Base-by-base conservation (phyloP, 2,113 vertebrate genomes). In the Struthio camelus region DNA sequence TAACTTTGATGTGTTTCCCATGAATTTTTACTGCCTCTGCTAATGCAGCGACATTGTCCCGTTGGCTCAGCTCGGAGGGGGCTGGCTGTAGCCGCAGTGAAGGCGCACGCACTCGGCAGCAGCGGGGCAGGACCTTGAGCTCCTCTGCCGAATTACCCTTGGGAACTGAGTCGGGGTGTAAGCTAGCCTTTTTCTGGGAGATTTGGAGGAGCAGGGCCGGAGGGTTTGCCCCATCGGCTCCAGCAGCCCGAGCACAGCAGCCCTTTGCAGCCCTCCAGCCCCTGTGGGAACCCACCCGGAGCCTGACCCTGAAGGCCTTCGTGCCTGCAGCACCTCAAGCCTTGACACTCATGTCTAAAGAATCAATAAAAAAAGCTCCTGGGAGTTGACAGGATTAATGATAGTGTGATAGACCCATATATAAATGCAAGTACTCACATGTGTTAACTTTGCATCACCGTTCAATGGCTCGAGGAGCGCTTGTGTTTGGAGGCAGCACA, bases 121-220 rank as follows among this genome's bases (percentile, higher is more conserved):
- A 54, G 28, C 54, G 53, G 44, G 62, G 54, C 59, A 83, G 89
- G 40, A 95, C 91, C 70, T 3, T 54, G 1, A 75, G 53, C 84
- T 86, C 69, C 89, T 85, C 65, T 77, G 85, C 71, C 25, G 59
- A 15, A 9, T 58, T 58, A 92, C 91, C 90, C 79, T n/a, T 0
- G 0, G 72, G 80, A 83, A 64, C 44, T 89, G 95, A 95, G 87
- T 94, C 91, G 95, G 86, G 77, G 81, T 64, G 89, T 91, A 93
- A 77, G 77, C 32, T 92, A 44, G 10, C 65, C 70, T 42, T 90
- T 94, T 95, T 84, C 89, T 72, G 0, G 86, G 94, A 95, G 90
- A 95, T 92, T 14, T 46, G 62, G 66, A 23, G n/a, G n/a, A n/a
- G 66, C 23, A 44, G 66, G 48, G 80, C 80, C 0, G 0, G 84